A percentile compares a stretch with the other conserved stretches of the same genome.
Conservation (phyloP, 2,113 vertebrate genomes). For the Desmodus rotundus region DNA sequence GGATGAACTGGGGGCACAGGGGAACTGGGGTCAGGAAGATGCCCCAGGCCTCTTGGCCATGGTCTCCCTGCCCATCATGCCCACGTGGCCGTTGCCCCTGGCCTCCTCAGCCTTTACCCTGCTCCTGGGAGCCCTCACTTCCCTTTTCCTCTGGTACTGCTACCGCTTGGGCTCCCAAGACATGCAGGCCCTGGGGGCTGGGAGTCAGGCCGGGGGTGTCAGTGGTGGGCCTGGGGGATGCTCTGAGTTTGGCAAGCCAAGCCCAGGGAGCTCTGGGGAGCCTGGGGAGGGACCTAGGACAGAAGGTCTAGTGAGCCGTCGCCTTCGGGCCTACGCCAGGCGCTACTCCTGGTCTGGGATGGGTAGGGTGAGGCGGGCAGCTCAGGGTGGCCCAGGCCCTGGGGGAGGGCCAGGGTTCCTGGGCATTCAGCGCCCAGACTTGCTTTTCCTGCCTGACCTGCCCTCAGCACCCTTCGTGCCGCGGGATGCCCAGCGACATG, state of each 20-base stretch:
- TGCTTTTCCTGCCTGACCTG: conserved; percentile 90
- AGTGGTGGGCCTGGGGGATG: conserved; percentile 68
- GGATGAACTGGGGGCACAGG: conserved; percentile 34
- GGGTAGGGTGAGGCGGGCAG: conserved; percentile 83
- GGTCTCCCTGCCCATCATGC: conserved; percentile 74
- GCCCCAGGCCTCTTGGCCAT: conserved; percentile 59
- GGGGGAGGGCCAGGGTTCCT: conserved; percentile 43
- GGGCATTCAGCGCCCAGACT: conserved; percentile 88
- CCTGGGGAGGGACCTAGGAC: conserved; percentile 74
- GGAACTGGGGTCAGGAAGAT: conserved; percentile 51
- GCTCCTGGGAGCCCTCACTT: conserved; percentile 85
- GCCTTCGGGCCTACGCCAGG: conserved; percentile 89
- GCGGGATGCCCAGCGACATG: conserved; percentile 89
- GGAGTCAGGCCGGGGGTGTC: conserved; percentile 52
- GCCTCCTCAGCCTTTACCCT: conserved; percentile 84
- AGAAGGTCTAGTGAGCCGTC: conserved; percentile 84
- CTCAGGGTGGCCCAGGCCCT: conserved; percentile 81
- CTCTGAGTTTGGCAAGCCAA: conserved; percentile 61
- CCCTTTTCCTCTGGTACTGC: conserved; percentile 92
- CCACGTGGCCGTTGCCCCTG: conserved; percentile 78
- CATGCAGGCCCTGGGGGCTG: conserved; percentile 58
- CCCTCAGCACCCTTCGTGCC: conserved; percentile 89
- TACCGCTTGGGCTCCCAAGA: conserved; percentile 87
- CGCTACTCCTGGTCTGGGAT: conserved; percentile 93
- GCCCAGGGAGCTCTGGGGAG: conserved; percentile 69